A percentile compares a stretch with the other conserved stretches of the same genome.
Conservation (phyloP, 2,797 vertebrate genomes). For the Neomorphus geoffroyi region DNA sequence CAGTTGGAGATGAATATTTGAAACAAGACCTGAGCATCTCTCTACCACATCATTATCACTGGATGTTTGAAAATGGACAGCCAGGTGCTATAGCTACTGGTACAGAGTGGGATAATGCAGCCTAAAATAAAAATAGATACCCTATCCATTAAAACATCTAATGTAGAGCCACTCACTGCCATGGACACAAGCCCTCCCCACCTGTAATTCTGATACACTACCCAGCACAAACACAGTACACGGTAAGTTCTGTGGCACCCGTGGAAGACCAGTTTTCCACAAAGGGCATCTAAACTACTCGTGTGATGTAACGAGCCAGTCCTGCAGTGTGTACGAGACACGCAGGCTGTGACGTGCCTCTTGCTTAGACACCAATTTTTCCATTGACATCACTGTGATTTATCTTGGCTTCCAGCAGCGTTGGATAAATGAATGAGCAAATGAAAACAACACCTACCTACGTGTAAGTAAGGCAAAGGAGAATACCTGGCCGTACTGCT, state of each 20-base stretch:
- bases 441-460: neutral
- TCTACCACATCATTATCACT: neutral
- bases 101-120: neutral
- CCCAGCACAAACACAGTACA: neutral
- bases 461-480: neutral
- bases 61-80: neutral
- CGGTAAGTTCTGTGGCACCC: no score
- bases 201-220: neutral
- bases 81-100: neutral
- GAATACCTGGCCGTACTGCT: neutral
- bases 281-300: neutral
- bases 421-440: neutral
- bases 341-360: neutral
- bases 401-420: neutral
- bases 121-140: neutral
- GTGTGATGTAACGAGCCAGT: neutral
- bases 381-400: neutral
- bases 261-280: neutral
- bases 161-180: neutral
- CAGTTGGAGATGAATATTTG: neutral
- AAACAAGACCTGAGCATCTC: neutral
- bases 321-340: accelerated
- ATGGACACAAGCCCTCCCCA: neutral
- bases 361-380: neutral
- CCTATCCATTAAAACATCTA: neutral